Percentiles rank a stretch among this genome's conserved stretches.
Evolutionary conservation across 2,888 invertebrate species (phyloP).

Genomic region (Drosophila histrio): DNA sequence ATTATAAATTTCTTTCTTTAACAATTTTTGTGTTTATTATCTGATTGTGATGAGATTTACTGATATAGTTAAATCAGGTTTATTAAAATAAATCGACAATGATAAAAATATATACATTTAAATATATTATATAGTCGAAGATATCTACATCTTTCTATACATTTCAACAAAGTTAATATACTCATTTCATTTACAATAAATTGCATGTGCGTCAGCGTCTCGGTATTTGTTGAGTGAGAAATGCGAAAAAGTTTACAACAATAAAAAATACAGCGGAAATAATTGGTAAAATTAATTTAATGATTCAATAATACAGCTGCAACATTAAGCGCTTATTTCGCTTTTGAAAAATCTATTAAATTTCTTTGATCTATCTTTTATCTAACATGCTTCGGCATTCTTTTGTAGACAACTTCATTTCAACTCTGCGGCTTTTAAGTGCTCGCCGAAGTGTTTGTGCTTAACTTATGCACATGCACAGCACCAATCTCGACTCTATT

Average conservation of each 20-base stretch:
- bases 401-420: not conserved
- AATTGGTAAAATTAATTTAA: not conserved
- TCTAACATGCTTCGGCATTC: not conserved
- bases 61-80: no score
- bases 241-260: not conserved
- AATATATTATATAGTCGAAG: no score
- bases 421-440: slow-evolving; percentile 15
- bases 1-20: no score
- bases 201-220: not conserved
- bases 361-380: not conserved
- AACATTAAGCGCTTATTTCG: not conserved
- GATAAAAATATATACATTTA: no score
- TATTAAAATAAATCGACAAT: no score
- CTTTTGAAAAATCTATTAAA: not conserved
- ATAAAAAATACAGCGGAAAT: not conserved
- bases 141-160: no score
- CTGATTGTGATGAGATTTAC: no score
- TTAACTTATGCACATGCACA: slow-evolving; percentile 26
- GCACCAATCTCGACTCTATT: slow-evolving; percentile 24
- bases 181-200: not conserved
- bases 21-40: no score
- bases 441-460: not conserved
- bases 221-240: not conserved
- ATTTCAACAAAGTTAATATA: not conserved
- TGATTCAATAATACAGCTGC: not conserved